Evolutionary conservation across 2,888 invertebrate species (phyloP).

Genomic region (Phymatocera aterrima): DNA sequence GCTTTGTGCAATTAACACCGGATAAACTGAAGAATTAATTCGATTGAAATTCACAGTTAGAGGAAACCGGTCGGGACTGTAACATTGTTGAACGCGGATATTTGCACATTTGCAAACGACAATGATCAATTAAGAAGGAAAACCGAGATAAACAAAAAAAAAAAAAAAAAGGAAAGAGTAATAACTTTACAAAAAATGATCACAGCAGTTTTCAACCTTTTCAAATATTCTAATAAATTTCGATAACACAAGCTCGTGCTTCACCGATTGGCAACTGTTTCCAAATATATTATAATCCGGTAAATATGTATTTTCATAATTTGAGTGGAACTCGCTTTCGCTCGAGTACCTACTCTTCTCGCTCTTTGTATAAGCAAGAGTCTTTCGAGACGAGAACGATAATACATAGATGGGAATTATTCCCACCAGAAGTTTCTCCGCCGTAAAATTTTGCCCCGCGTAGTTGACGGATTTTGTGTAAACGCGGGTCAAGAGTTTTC

Average conservation of each 20-base stretch:
- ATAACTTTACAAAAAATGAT: too few species aligned
- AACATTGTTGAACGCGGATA: constrained; percentile 3
- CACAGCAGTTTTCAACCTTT: too few species aligned
- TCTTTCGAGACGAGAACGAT: not conserved
- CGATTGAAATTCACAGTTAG: constrained; percentile 23
- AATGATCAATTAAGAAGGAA: not conserved
- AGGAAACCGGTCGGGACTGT: not conserved
- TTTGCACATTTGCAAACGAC: constrained; percentile 1
- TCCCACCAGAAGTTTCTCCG: not conserved
- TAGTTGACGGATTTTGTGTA: too few species aligned
- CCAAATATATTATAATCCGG: not conserved
- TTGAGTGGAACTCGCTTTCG: constrained; percentile 24
- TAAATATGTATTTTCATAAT: constrained; percentile 34
- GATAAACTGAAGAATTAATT: constrained; percentile 26
- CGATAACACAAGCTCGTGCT: not conserved
- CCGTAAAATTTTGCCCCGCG: not conserved
- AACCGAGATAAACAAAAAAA: not conserved
- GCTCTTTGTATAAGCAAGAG: not conserved
- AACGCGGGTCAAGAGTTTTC: too few species aligned
- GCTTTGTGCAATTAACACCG: constrained; percentile 31
- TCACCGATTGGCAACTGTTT: not conserved
- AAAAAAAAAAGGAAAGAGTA: not conserved
- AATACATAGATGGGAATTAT: not conserved
- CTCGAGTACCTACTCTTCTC: not conserved
- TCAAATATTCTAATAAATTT: not conserved